Evolutionary conservation across 2,797 vertebrate species (phyloP).

Genomic region (Poecile montanus): DNA sequence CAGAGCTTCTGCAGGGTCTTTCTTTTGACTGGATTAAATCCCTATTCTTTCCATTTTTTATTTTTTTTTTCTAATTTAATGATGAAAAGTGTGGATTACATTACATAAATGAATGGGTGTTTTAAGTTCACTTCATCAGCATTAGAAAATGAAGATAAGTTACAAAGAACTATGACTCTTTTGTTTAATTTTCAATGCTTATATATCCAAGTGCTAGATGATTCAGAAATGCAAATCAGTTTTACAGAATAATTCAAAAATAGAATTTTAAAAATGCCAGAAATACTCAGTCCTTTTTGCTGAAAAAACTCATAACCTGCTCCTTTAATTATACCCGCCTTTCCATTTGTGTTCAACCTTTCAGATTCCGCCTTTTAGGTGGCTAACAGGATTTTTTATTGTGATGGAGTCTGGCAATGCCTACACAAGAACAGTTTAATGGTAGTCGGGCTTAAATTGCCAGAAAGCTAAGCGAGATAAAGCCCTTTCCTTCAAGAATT

Average conservation of each 20-base stretch:
- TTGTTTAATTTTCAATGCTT: slow-evolving; percentile 45
- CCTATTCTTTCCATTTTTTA: neutral
- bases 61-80: neutral
- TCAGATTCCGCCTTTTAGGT: neutral
- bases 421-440: neutral
- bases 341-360: neutral
- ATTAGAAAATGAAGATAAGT: slow-evolving; percentile 36
- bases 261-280: neutral
- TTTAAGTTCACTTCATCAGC: slow-evolving; percentile 42
- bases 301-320: neutral
- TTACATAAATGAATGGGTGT: slow-evolving; percentile 32
- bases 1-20: neutral
- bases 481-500: neutral
- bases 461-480: neutral
- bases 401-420: neutral
- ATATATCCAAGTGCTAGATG: neutral
- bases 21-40: slow-evolving; percentile 38
- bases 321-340: neutral
- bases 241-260: neutral
- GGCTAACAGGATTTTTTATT: neutral
- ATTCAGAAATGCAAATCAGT: slow-evolving; percentile 27
- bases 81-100: slow-evolving; percentile 36
- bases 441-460: neutral
- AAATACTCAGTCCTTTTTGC: neutral
- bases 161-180: slow-evolving; percentile 26